Evolutionary conservation across 2,888 invertebrate species (phyloP), one percentile per base, ranked within the genome.

Genomic region (Philaethria dido): DNA sequence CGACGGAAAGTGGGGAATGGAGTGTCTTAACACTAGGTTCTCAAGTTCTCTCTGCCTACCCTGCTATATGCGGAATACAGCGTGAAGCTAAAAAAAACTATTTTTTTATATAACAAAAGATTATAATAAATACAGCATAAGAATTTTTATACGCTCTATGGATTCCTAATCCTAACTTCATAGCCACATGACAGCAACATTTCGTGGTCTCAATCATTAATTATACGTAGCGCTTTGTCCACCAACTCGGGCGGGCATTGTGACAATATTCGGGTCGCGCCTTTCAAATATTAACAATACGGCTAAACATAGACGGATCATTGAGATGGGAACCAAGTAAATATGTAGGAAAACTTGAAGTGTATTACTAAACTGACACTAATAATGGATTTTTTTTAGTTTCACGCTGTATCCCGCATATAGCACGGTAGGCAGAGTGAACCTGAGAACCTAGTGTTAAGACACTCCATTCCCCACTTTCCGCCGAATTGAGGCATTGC

Each of bases 171-270:
- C 47, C 78, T 74, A 77, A 79, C 79, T 82, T 82, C 85, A 79
- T 81, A 80, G 83, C 75, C 80, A 76, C 81, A 85, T 87, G 88
- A 87, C 82, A 80, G 81, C 84, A 85, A 89, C 88, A 88, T 88
- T 87, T 89, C 83, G 86, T 87, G 86, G 89, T 86, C 86, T 83
- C 82, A 77, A 84, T 87, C 90, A 92, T 92, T 92, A 92, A 92
- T 92, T 92, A 92, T 91, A 86, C 86, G 83, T 73, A 79, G 82
- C 82, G 86, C 91, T 89, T 91, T 92, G 92, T 92, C 87, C 87
- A 81, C 74, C 74, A 79, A 82, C 85, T 82, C 85, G 82, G 80
- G 74, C 80, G 81, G 80, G 88, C 86, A 91, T 91, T 92, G 92
- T 91, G 88, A 91, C 90, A 92, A 89, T 89, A 90, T 91, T 92